Evolutionary conservation across 2,888 invertebrate species (phyloP).

Genomic region (Colostygia pectinataria): DNA sequence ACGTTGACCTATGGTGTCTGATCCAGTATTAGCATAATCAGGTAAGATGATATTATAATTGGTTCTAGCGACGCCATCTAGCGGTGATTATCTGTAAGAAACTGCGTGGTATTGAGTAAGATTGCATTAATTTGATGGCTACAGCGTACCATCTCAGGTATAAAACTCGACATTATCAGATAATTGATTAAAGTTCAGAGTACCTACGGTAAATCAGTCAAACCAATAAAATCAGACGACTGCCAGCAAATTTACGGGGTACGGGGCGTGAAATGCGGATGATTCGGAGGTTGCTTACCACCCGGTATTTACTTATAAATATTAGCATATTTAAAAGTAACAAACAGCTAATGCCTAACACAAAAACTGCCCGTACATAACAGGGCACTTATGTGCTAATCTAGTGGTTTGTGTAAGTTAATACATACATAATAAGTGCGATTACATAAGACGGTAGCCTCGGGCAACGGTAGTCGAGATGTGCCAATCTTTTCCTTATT

Average conservation of each 20-base stretch:
- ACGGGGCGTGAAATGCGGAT: too few relatives aligned
- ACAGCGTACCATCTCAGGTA: not conserved
- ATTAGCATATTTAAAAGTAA: too few relatives aligned
- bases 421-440: constrained; percentile 77
- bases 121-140: constrained; percentile 44
- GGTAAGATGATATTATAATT: constrained; percentile 18
- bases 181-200: too few relatives aligned
- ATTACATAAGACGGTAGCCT: constrained; percentile 70
- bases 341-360: constrained; percentile 9
- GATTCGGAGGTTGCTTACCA: too few relatives aligned
- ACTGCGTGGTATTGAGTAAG: constrained; percentile 38
- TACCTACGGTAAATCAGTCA: too few relatives aligned
- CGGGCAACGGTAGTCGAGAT: constrained; percentile 71
- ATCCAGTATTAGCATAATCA: not conserved
- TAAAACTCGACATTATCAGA: too few relatives aligned
- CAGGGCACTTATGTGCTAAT: constrained; percentile 65
- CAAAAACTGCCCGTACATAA: constrained; percentile 43
- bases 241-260: too few relatives aligned
- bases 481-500: constrained; percentile 77
- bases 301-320: too few relatives aligned
- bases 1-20: too few relatives aligned
- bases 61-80: constrained; percentile 33
- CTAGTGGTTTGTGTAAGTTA: constrained; percentile 52
- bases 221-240: too few relatives aligned
- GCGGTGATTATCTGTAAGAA: constrained; percentile 46